Base-by-base conservation (phyloP, 2,888 invertebrate genomes). In the Elegia similella region DNA sequence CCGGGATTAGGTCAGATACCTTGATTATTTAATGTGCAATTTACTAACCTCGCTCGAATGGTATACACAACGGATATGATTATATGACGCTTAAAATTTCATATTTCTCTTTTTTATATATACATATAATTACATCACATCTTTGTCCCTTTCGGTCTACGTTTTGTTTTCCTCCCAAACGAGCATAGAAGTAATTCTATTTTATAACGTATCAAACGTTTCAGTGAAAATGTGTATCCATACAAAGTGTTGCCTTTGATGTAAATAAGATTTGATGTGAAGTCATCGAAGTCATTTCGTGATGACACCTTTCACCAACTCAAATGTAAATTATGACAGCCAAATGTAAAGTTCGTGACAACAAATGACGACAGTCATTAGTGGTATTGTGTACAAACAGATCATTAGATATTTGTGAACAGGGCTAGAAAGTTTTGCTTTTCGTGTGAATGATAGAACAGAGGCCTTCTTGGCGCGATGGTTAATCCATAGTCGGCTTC, bases 301-400 rank as follows among this genome's bases (percentile, higher is more conserved):
- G 32, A 48, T 32, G 48, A 32, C 48, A 50, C 34, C 34, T 50
- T 50, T 34, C 50, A 17, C 34, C 50, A 48, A 7, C 32, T 48
- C 1, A 15, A 48, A 48, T 48, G 12, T 48, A 15, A 50, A 32
- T 48, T 10, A 50, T 34, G 50, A 50, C 38, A 38, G 17, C 16
- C 50, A 50, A 50, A 50, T 50, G 17, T 34, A 17, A 34, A 50
- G 48, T 50, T 50, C 48, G 30, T 34, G 34, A 50, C 50, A 34
- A 17, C 50, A 50, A 50, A 50, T 50, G 34, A 50, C 48, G 30
- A 7, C 7, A 16, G 8, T 32, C 15, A 50, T 50, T 32, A 50
- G 34, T 12, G 6, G 10, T 16, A 34, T 34, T 16, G 50, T 46
- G 46, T 23, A n/a, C 46, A 23, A 46, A 17, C 23, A 15, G 23